Conservation (phyloP, 2,888 invertebrate species). For the Heteropelma amictum region DNA sequence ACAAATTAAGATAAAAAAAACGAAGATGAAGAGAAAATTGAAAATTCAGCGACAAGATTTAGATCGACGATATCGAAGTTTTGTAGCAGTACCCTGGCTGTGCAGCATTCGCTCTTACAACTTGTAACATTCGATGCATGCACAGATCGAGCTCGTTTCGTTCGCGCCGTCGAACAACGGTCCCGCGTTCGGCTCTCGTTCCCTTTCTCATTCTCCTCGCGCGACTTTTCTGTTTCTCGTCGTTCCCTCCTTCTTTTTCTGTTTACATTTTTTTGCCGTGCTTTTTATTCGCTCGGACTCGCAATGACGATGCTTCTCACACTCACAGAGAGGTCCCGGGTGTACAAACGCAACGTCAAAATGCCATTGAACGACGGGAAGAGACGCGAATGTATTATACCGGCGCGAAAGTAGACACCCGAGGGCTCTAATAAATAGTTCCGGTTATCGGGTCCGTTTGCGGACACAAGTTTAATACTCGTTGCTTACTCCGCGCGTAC, state of each 20-base stretch:
- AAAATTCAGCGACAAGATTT: too few relatives aligned
- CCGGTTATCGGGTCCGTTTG: constrained; percentile 67
- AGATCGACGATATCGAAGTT: not conserved
- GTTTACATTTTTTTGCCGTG: constrained; percentile 31
- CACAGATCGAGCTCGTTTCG: too few relatives aligned
- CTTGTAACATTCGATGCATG: too few relatives aligned
- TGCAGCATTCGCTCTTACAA: too few relatives aligned
- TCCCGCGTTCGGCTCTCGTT: too few relatives aligned
- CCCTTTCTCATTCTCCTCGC: too few relatives aligned
- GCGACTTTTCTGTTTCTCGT: not conserved
- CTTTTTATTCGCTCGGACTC: constrained; percentile 36
- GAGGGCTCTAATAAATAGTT: constrained; percentile 69
- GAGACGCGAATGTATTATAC: constrained; percentile 30
- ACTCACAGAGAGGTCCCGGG: constrained; percentile 29
- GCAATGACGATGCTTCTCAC: constrained; percentile 55
- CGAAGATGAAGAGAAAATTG: too few relatives aligned
- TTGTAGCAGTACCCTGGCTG: too few relatives aligned
- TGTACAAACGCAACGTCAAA: constrained; percentile 58
- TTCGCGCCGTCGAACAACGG: too few relatives aligned
- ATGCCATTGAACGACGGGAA: constrained; percentile 32
- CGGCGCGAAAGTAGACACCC: constrained; percentile 60
- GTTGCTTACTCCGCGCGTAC: not conserved
- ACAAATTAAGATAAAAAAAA: too few relatives aligned
- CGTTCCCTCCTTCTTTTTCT: constrained; percentile 40
- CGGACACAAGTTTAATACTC: constrained; percentile 52